Base-by-base conservation (phyloP, 2,797 vertebrate species). In the Phoebastria nigripes region DNA sequence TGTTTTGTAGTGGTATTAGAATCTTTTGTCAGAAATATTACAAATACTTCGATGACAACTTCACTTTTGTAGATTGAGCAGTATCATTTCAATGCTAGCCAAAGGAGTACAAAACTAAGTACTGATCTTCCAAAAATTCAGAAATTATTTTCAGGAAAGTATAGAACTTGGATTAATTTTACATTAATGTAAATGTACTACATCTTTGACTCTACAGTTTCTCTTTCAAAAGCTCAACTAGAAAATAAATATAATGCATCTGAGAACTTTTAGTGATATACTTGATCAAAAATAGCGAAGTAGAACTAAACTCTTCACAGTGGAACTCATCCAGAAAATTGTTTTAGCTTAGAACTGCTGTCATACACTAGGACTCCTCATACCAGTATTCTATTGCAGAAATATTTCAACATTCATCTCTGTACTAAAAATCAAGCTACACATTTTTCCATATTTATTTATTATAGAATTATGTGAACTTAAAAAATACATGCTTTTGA, bases 71-170 rank as follows among this genome's bases (percentile, higher is more conserved):
- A 88, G 90, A 69, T 21, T 80, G 77, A 90, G 59, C 42, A 24
- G 66, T 58, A 78, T 31, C 66, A 82, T 72, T 66, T 90, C 70
- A 67, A 8, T 15, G 63, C 65, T 78, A 59, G 84, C 89, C 73
- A 95, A 73, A 29, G 47, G 25, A 49, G 12, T 44, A 17, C 41
- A 56, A 70, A 77, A 88, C 21, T 59, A 91, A 91, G 93, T 13
- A 58, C 73, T 87, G 82, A 15, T 58, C 83, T 96, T 78, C 55
- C 88, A 95, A 93, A 96, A 93, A 94, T 73, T 86, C 94, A 83
- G 47, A 41, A 89, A 31, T 63, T 56, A 55, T 86, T 95, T 93
- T 82, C 73, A 88, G 86, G 46, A 55, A 59, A 86, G 56, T 46
- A 72, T 14, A 87, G 62, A 93, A 66, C 46, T 69, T 77, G 39